Evolutionary conservation across 2,113 vertebrate species (phyloP).

Genomic region (Danionella cerebrum): DNA sequence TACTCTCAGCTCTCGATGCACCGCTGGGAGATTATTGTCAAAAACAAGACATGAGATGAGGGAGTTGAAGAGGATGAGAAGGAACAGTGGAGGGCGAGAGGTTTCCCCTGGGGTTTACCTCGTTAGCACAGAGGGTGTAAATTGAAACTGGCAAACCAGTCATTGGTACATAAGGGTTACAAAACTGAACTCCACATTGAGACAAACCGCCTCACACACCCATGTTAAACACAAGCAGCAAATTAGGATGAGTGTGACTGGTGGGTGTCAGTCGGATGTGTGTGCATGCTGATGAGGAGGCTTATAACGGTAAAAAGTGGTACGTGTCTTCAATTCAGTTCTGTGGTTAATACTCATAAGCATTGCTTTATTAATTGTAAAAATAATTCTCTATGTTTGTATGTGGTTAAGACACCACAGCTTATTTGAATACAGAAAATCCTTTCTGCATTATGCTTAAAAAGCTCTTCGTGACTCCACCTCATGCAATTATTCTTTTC

Average conservation of each 20-base stretch:
- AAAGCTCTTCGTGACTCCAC: conserved; percentile 15
- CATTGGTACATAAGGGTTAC: conserved; percentile 52
- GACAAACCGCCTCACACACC: conserved; percentile 40
- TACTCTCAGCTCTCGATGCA: conserved; percentile 8
- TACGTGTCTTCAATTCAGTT: background rate
- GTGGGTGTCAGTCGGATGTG: background rate
- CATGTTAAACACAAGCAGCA: background rate
- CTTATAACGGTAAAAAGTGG: too few species aligned
- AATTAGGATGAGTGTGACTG: conserved; percentile 12
- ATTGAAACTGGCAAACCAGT: conserved; percentile 56
- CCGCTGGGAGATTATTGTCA: conserved; percentile 27
- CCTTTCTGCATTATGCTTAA: background rate
- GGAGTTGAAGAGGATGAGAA: background rate
- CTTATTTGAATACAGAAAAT: too few species aligned
- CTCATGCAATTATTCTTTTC: conserved; percentile 8
- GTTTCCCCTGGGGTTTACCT: conserved; percentile 20
- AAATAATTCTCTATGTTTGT: background rate
- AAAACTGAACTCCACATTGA: conserved; percentile 52
- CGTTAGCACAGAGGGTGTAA: conserved; percentile 43
- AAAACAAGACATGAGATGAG: conserved; percentile 20
- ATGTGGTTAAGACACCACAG: background rate
- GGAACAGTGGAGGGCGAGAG: background rate
- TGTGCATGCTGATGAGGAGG: background rate
- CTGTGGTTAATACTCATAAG: background rate
- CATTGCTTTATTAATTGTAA: conserved; percentile 4